phyloP scores from a whole-genome alignment of 2,888 invertebrate genomes.

The Aspidiotus destructor region DNA sequence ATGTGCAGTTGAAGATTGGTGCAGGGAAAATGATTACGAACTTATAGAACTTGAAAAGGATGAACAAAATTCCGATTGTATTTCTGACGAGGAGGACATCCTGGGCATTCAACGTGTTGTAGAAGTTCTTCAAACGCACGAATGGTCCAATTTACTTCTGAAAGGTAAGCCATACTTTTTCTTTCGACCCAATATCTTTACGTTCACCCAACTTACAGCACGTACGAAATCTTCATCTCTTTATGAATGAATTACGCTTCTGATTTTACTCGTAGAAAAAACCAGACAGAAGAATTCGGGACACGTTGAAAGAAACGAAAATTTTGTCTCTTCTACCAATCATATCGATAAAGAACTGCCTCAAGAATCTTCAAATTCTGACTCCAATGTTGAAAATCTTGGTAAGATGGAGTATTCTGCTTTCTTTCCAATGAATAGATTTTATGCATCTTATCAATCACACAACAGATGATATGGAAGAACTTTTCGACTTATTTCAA shows the following conservation, averaged over 20 bases:
- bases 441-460: no score
- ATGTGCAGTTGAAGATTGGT: constrained; percentile 52
- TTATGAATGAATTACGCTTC: neutral
- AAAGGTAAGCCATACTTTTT: constrained; percentile 42
- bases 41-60: constrained; percentile 53
- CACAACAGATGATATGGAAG: constrained; percentile 37
- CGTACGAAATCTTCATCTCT: neutral
- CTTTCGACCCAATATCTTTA: neutral
- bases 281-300: no score
- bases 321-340: no score
- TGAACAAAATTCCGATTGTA: constrained; percentile 42
- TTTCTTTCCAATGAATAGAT: neutral
- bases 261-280: no score
- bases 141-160: constrained; percentile 59
- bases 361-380: neutral
- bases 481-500: constrained; percentile 56
- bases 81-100: constrained; percentile 47
- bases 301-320: no score
- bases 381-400: neutral
- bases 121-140: constrained; percentile 61
- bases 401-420: neutral
- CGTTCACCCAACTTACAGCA: neutral
- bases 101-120: constrained; percentile 56
- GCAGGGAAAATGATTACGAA: constrained; percentile 57
- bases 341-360: neutral